These are phyloP conservation scores for Drosophila seguyi DNA, from an alignment of 1,140 invertebrate genomes.

Conservation along the genomic window DNA sequence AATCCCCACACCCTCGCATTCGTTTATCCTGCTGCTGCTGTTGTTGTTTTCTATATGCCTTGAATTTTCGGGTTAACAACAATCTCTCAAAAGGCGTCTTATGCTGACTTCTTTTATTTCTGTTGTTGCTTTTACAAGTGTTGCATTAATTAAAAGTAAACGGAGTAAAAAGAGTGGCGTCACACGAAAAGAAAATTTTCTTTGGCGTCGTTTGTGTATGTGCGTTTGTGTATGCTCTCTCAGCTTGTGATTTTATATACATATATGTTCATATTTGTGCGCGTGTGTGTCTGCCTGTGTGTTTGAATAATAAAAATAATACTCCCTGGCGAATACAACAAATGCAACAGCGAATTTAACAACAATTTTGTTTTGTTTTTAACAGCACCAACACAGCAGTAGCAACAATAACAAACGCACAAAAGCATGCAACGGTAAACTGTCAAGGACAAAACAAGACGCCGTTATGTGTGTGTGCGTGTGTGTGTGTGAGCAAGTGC, in stretches of 20 bases:
- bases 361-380: slow-evolving; percentile 29
- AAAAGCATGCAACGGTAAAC: slow-evolving; percentile 65
- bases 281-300: slow-evolving; percentile 13
- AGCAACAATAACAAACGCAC: slow-evolving; percentile 30
- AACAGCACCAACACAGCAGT: slow-evolving; percentile 31
- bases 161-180: slow-evolving; percentile 43
- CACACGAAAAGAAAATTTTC: slow-evolving; percentile 63
- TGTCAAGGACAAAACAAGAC: slow-evolving; percentile 72
- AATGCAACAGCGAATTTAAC: neutral
- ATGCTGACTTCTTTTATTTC: neutral
- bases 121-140: neutral
- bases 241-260: slow-evolving; percentile 9
- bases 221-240: slow-evolving; percentile 14
- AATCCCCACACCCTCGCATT: slow-evolving; percentile 9
- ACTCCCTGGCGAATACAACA: neutral
- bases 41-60: slow-evolving; percentile 44
- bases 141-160: neutral
- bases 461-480: slow-evolving; percentile 33
- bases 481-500: slow-evolving; percentile 27
- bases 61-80: slow-evolving; percentile 40
- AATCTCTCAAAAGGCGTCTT: slow-evolving; percentile 9
- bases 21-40: slow-evolving; percentile 35
- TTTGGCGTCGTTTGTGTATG: slow-evolving; percentile 37
- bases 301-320: slow-evolving; percentile 34
- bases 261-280: slow-evolving; percentile 3